phyloP scores from a whole-genome alignment of 2,888 invertebrate genomes.

The Plebejus argus region DNA sequence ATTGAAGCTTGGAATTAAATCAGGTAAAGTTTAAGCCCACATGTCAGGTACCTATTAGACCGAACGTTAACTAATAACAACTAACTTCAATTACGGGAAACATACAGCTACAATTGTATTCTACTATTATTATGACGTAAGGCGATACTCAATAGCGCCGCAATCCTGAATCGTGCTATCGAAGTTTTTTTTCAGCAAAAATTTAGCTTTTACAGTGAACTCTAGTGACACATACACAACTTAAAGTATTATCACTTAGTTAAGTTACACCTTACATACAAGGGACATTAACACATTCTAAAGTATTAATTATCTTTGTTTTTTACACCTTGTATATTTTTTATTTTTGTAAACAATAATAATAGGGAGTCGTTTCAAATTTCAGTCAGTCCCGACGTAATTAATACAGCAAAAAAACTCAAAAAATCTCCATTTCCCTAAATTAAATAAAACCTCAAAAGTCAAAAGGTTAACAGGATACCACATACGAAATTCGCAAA shows the following conservation, averaged over 20 bases:
- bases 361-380: neutral
- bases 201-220: too few relatives aligned
- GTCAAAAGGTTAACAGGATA: neutral
- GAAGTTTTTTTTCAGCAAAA: too few relatives aligned
- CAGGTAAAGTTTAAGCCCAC: neutral
- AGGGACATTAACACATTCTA: too few relatives aligned
- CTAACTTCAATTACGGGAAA: neutral
- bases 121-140: too few relatives aligned
- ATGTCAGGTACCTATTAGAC: neutral
- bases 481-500: neutral
- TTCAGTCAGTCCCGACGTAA: neutral
- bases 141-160: too few relatives aligned
- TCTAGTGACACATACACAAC: too few relatives aligned
- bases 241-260: too few relatives aligned
- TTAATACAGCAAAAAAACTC: neutral
- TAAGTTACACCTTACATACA: too few relatives aligned
- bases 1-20: neutral
- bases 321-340: too few relatives aligned
- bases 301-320: too few relatives aligned
- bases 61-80: neutral
- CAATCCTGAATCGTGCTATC: too few relatives aligned
- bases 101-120: neutral
- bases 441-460: constrained; percentile 2
- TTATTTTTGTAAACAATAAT: too few relatives aligned
- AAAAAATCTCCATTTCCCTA: neutral